These are phyloP conservation scores for Neelides sp. DNA, from an alignment of 1,140 invertebrate species.

Conservation along the genomic window DNA sequence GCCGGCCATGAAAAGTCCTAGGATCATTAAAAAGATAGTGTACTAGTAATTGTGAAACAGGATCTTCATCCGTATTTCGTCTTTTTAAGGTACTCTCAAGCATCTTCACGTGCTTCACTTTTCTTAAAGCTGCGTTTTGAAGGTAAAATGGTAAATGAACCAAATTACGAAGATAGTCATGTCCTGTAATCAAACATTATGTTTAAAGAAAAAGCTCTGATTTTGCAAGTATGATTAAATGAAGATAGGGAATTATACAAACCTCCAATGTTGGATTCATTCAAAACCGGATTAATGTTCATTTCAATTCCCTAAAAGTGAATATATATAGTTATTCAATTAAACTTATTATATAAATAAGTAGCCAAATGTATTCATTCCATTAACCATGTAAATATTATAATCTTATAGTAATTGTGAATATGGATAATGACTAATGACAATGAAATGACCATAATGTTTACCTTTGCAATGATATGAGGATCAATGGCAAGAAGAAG, in stretches of 20 bases:
- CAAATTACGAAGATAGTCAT: slow-evolving; percentile 90
- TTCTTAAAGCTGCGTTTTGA: slow-evolving; percentile 84
- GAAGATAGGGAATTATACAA: slow-evolving; percentile 52
- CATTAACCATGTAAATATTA: too few species aligned
- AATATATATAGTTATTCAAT: slow-evolving; percentile 17
- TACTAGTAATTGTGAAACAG: slow-evolving; percentile 27
- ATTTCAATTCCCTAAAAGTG: slow-evolving; percentile 68
- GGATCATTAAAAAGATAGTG: too few species aligned
- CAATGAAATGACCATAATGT: too few species aligned
- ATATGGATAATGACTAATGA: too few species aligned
- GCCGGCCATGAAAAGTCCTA: too few species aligned
- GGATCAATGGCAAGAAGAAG: slow-evolving; percentile 90
- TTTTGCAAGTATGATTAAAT: neutral
- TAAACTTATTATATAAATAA: too few species aligned
- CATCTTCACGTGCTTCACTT: slow-evolving; percentile 49
- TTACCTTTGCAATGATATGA: slow-evolving; percentile 86
- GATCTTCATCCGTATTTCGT: slow-evolving; percentile 23
- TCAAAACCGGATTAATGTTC: slow-evolving; percentile 70
- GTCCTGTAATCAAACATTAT: slow-evolving; percentile 34
- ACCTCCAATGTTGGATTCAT: slow-evolving; percentile 57
- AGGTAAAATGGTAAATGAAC: slow-evolving; percentile 95
- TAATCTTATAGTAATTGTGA: too few species aligned
- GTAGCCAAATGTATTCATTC: too few species aligned
- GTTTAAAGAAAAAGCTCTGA: neutral
- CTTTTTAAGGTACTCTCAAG: slow-evolving; percentile 25